A percentile compares a stretch with the other conserved stretches of the same genome.
Evolutionary conservation across 30 jellyfish, hydroid and myxozoan species (phyloP).

Genomic region (Turritopsis dohrnii): DNA sequence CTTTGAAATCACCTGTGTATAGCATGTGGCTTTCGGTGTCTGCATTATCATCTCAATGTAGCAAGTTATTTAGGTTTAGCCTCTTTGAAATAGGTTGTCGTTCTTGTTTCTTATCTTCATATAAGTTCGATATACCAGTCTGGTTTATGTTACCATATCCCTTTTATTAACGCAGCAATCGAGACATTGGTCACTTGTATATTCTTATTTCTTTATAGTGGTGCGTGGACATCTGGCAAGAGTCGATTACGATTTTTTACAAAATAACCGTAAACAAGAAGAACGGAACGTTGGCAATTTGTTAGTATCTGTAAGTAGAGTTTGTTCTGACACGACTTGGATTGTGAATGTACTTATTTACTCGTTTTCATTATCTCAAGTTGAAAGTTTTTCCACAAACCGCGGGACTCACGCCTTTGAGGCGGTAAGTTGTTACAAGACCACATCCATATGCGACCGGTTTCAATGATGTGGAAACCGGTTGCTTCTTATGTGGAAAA

Average conservation of each 20-base stretch:
- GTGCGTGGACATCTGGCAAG: slow-evolving; percentile 44
- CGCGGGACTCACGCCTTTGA: not conserved
- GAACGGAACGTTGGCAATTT: slow-evolving; percentile 37
- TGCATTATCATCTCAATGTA: not conserved
- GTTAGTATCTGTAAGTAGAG: slow-evolving; percentile 31
- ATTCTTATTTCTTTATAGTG: slow-evolving; percentile 21
- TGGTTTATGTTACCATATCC: not conserved
- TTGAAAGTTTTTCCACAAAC: not conserved
- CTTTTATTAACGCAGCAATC: not conserved
- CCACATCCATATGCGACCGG: not conserved
- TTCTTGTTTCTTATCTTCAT: not conserved
- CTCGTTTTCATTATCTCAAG: not conserved
- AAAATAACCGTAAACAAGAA: slow-evolving; percentile 17
- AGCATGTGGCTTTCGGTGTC: not conserved
- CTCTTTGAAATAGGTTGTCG: not conserved
- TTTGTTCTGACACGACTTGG: too few relatives aligned
- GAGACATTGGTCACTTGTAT: not conserved
- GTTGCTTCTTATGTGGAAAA: not conserved
- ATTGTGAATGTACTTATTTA: too few relatives aligned
- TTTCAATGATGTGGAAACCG: not conserved
- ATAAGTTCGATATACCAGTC: not conserved
- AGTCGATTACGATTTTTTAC: slow-evolving; percentile 17
- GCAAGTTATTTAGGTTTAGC: not conserved
- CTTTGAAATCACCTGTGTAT: not conserved
- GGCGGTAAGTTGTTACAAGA: not conserved